Evolutionary conservation across 2,113 vertebrate genomes (phyloP).

Genomic region (Tor tambroides): DNA sequence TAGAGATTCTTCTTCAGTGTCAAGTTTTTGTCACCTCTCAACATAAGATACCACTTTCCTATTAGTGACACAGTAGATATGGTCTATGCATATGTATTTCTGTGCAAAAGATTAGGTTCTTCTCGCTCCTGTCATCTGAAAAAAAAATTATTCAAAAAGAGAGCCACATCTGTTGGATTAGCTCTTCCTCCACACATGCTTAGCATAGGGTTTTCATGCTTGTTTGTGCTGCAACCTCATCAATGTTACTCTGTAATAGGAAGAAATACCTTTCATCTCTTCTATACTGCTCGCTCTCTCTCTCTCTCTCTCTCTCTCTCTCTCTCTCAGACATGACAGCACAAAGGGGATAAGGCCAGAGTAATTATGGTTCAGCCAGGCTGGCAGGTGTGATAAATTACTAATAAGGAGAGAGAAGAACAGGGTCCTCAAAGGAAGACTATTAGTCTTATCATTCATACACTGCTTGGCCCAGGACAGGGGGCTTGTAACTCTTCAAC

Average conservation of each 20-base stretch:
- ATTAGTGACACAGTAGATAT: slow-evolving; percentile 24
- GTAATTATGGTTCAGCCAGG: slow-evolving; percentile 99
- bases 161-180: slow-evolving; percentile 4
- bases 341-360: slow-evolving; percentile 95
- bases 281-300: slow-evolving; percentile 49
- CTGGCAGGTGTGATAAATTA: slow-evolving; percentile 99
- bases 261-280: not conserved
- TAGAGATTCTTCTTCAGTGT: not conserved
- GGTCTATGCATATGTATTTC: slow-evolving; percentile 6
- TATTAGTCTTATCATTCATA: slow-evolving; percentile 99
- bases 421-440: slow-evolving; percentile 95
- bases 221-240: slow-evolving; percentile 18
- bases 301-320: slow-evolving; percentile 67
- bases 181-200: slow-evolving; percentile 28
- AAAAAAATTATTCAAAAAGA: slow-evolving; percentile 2
- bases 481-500: slow-evolving; percentile 77
- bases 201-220: slow-evolving; percentile 4
- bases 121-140: slow-evolving; percentile 38
- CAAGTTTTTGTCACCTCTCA: not conserved
- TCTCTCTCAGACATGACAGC: slow-evolving; percentile 93
- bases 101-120: slow-evolving; percentile 37
- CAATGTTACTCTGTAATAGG: not conserved
- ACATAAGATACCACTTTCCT: not conserved
- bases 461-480: slow-evolving; percentile 82
- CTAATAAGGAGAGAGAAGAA: slow-evolving; percentile 96